Conservation (phyloP, 1,140 invertebrate species). For the Caenorhabditis elegans region WBcel235 BX284604.4:12648501-12649000, state of each 20-base stretch:
- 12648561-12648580: neutral
- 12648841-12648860: too few relatives aligned
- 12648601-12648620: constrained; percentile 76
- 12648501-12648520: too few relatives aligned
- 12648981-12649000: too few relatives aligned
- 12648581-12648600: constrained; percentile 75
- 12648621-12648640: constrained; percentile 83
- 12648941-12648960: neutral
- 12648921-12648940: too few relatives aligned
- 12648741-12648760: neutral
- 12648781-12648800: constrained; percentile 1
- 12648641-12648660: constrained; percentile 85
- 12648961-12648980: too few relatives aligned
- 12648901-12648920: too few relatives aligned
- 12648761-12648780: constrained; percentile 1
- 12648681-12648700: neutral
- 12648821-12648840: too few relatives aligned
- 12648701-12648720: constrained; percentile 4
- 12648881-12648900: too few relatives aligned
- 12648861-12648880: too few relatives aligned
- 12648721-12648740: constrained; percentile 3
- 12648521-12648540: too few relatives aligned
- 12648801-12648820: neutral
- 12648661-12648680: neutral
- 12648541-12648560: too few relatives aligned